Percentiles rank a stretch among this genome's conserved stretches.
phyloP scores from a whole-genome alignment of 2,113 vertebrate species.

The Riparia riparia region DNA sequence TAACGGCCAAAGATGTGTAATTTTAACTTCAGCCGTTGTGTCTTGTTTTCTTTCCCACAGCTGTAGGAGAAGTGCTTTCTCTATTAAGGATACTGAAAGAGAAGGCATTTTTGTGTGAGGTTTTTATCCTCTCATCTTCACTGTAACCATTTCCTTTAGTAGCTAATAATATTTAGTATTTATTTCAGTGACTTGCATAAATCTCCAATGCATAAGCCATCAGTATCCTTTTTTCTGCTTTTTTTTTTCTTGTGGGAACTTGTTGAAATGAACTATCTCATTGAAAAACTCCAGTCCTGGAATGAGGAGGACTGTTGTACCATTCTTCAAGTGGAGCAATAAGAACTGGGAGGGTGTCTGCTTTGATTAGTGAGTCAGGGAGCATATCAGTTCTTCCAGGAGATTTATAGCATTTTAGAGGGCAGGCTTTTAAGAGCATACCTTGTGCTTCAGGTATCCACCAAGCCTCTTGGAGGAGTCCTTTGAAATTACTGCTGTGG shows the following conservation, averaged over 20 bases:
- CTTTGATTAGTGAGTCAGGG: neutral
- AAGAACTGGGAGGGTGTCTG: neutral
- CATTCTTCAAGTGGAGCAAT: neutral
- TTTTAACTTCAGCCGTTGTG: neutral
- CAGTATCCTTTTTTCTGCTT: conserved; percentile 13
- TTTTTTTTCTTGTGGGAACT: conserved; percentile 53
- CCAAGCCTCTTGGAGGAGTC: neutral
- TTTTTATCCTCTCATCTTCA: conserved; percentile 31
- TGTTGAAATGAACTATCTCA: conserved; percentile 25
- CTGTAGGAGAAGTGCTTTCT: conserved; percentile 39
- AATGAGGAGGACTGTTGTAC: neutral
- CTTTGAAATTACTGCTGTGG: neutral
- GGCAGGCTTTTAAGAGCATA: neutral
- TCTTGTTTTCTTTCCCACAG: conserved; percentile 60
- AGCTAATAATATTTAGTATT: conserved; percentile 58
- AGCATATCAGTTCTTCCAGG: neutral
- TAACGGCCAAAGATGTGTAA: conserved; percentile 15
- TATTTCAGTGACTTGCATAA: conserved; percentile 45
- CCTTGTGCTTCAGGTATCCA: neutral
- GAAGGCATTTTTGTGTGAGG: neutral
- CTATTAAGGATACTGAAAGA: neutral
- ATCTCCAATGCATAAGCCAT: conserved; percentile 38
- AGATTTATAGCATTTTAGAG: neutral
- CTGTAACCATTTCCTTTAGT: conserved; percentile 8
- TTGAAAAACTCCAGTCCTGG: neutral